Conservation (phyloP, 1,140 invertebrate species). For the Armadillidium nasatum region DNA sequence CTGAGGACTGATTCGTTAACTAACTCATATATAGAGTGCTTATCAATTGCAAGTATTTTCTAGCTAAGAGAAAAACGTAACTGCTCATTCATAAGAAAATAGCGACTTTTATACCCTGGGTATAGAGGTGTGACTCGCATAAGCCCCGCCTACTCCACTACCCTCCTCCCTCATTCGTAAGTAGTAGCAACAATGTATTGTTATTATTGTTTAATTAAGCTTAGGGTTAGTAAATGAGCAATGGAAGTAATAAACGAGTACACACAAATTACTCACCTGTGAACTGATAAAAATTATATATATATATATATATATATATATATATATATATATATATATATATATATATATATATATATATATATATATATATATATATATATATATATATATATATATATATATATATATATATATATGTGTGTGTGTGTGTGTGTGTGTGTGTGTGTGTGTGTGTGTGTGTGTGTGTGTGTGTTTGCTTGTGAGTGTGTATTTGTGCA, state of each 20-base stretch:
- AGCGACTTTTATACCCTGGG: neutral
- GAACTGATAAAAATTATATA: neutral
- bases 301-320: slow-evolving; percentile 11
- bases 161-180: neutral
- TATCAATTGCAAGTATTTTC: neutral
- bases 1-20: too few relatives aligned
- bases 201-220: neutral
- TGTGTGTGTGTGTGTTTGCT: too few relatives aligned
- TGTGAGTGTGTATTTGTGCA: too few relatives aligned
- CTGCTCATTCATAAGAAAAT: neutral
- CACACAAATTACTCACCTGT: neutral
- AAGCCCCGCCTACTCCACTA: neutral
- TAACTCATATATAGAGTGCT: neutral
- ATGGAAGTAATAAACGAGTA: neutral
- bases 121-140: neutral
- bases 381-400: slow-evolving; percentile 15
- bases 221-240: neutral
- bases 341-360: neutral
- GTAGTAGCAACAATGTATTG: neutral
- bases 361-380: slow-evolving; percentile 13
- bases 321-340: neutral
- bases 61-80: neutral
- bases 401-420: neutral
- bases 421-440: too few relatives aligned
- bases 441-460: too few relatives aligned